phyloP scores from a whole-genome alignment of 2,113 vertebrate species.

The Nymphicus hollandicus region DNA sequence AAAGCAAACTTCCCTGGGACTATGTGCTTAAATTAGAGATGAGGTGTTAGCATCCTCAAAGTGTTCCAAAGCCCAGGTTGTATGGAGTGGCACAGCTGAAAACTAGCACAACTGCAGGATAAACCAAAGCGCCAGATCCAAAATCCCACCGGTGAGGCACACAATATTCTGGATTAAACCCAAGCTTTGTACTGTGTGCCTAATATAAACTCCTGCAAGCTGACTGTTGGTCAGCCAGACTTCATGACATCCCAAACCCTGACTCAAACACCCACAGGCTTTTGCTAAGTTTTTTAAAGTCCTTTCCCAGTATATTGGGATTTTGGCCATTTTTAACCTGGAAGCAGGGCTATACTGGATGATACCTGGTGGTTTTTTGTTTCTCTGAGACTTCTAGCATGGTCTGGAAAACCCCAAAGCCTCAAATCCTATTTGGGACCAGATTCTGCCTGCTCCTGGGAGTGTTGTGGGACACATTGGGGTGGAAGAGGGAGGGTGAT shows the following conservation, averaged over 20 bases:
- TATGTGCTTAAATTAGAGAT: constrained; percentile 23
- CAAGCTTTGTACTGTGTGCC: not conserved
- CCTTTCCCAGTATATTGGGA: not conserved
- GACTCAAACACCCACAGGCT: not conserved
- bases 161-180: not conserved
- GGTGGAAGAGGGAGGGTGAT: not conserved
- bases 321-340: not conserved
- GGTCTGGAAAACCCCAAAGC: not conserved
- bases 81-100: not conserved
- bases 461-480: not conserved
- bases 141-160: not conserved
- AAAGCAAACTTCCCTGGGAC: not conserved
- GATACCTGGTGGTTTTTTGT: not conserved
- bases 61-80: not conserved
- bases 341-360: not conserved
- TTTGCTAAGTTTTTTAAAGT: not conserved
- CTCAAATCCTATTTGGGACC: not conserved
- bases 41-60: constrained; percentile 4
- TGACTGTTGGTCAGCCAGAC: not conserved
- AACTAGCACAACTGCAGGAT: not conserved
- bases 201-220: not conserved
- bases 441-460: not conserved
- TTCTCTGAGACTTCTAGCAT: not conserved
- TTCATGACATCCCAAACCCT: not conserved
- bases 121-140: not conserved